Percentiles rank a stretch among this genome's conserved stretches.
Evolutionary conservation across 2,797 vertebrate genomes (phyloP).

Genomic region (Triplophysa bombifrons): DNA sequence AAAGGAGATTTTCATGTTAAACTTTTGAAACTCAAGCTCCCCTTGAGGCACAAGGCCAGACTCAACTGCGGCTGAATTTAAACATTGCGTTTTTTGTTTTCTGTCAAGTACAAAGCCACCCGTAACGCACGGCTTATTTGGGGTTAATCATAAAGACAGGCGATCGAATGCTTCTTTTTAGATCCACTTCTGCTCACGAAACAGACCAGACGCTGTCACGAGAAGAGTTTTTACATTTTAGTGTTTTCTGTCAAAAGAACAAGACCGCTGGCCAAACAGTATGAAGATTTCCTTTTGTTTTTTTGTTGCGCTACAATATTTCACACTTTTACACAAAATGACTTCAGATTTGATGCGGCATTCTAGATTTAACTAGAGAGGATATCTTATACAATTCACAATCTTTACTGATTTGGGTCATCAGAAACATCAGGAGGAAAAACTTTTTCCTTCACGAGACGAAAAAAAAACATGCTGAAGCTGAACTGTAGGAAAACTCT

Average conservation of each 20-base stretch:
- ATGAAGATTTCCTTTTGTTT: not conserved
- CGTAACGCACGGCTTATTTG: slow-evolving; percentile 54
- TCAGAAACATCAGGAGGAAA: not conserved
- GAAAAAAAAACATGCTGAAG: slow-evolving; percentile 56
- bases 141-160: not conserved
- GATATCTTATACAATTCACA: too few relatives aligned
- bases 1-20: slow-evolving; percentile 17
- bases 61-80: slow-evolving; percentile 18
- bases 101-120: slow-evolving; percentile 63
- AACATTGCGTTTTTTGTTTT: not conserved
- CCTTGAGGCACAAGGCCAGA: slow-evolving; percentile 19
- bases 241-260: not conserved
- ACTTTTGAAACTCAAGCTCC: slow-evolving; percentile 57
- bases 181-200: not conserved
- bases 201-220: slow-evolving; percentile 30
- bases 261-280: not conserved
- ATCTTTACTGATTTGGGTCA: too few relatives aligned
- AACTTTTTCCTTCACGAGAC: slow-evolving; percentile 30
- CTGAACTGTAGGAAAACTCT: slow-evolving; percentile 58
- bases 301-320: not conserved
- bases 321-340: not conserved
- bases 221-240: not conserved
- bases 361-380: too few relatives aligned
- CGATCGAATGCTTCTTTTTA: not conserved
- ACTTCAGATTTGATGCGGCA: too few relatives aligned